Evolutionary conservation across 2,888 invertebrate genomes (phyloP), one percentile per base, ranked within the genome.

Genomic region (Drosophila anomelani): DNA sequence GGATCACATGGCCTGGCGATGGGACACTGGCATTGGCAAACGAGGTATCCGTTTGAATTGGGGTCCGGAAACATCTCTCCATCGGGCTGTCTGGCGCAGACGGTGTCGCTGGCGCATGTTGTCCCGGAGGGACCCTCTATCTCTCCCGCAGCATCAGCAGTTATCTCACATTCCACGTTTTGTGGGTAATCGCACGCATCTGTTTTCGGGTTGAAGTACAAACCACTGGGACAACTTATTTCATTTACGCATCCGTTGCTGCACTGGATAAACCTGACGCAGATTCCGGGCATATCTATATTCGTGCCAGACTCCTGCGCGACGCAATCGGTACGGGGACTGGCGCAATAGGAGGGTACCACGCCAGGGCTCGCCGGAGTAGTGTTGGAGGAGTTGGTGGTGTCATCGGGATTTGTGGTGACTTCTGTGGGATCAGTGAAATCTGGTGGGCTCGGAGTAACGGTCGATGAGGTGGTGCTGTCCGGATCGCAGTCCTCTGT

Each of bases 21-120:
- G 17, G 85, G 82, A 10, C 85, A 85, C 41, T 87, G 82, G 43
- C 85, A 85, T 47, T 85, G 85, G 67, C 85, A 85, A 0, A 87
- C 46, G 1, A 78, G 43, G 38, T 61, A 85, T 5, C 85, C 85
- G 60, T 75, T 87, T 3, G 72, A 51, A 0, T 74, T 36, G 17
- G 77, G 72, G 57, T 80, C 43, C n/a, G 73, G 47, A 26, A 87
- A 57, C 67, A 55, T 51, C 0, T 0, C 3, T 13, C 87, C 87
- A 38, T 85, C 85, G 0, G 15, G 51, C 6, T 78, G 39, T 0
- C 58, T 54, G 9, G 67, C 53, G n/a, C 85, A 85, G 0, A 67
- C 53, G 6, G 75, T 46, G 15, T 72, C 76, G 46, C 66, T 71
- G 3, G 46, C 51, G 60, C 85, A 85, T 4, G 53, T 54, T 3